Base-by-base conservation (phyloP, 2,888 invertebrate genomes). In the Thecocarcelia acutangulata region DNA sequence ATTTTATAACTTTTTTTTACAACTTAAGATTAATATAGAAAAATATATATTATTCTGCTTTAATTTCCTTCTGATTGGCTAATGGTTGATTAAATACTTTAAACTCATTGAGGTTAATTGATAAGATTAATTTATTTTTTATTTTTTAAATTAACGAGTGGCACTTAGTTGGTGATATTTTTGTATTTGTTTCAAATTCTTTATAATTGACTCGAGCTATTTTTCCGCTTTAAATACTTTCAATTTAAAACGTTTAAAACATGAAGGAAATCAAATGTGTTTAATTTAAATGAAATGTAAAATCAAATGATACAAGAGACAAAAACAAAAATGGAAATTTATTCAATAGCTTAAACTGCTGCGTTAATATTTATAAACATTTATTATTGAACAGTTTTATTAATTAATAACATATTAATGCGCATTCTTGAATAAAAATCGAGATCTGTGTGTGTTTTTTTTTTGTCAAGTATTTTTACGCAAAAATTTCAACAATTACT, bases 101-200 rank as follows among this genome's bases (percentile, higher is more conserved):
- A 50, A 68, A 52, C 42, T 76, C 44, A 76, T 76, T 76, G 44
- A 76, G 54, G 52, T 61, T 46, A 54, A 61, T 61, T 61, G 76
- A 76, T 68, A 69, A 69, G 59, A 76, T 52, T 61, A 76, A 19
- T 40, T 28, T 42, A 24, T 50, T 64, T 64, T 21, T 8, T 40
- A 28, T 54, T 42, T 42, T 42, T 50, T 64, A 50, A n/a, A 50
- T 21, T 66, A 66, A 52, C 42, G 24, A 24, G 15, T 66, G 24
- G 12, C 40, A 52, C 11, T 66, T 6, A 40, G 28, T 56, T 56
- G 52, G 50, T 42, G 40, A 40, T 52, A 40, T 15, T 40, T 42
- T 58, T 19, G 9, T 40, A 12, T 40, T 40, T 8, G 15, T 54
- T 66, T 42, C 13, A 24, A n/a, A 66, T 17, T 52, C 3, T 1